Evolutionary conservation across 2,797 vertebrate genomes (phyloP).

Genomic region (Esox lucius): DNA sequence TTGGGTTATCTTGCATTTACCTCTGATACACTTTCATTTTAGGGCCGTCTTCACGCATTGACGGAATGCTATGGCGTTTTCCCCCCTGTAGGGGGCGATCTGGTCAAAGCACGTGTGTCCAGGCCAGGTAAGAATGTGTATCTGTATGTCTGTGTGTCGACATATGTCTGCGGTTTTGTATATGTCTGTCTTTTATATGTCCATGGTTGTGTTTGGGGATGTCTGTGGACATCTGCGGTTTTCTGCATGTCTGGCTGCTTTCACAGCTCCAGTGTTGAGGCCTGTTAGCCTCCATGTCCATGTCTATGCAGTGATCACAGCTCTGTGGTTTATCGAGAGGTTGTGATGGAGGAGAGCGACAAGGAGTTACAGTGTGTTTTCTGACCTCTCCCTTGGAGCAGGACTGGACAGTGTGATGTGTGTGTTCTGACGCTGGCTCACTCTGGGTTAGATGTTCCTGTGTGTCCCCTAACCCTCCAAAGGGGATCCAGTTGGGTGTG

Average conservation of each 20-base stretch:
- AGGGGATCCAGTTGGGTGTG: conserved; percentile 8
- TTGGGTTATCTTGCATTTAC: background rate
- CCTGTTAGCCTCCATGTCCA: background rate
- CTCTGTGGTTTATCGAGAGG: background rate
- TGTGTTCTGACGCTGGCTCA: background rate
- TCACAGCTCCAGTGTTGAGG: background rate
- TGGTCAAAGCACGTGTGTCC: background rate
- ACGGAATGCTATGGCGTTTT: background rate
- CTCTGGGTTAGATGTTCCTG: background rate
- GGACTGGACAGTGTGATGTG: background rate
- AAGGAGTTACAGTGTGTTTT: conserved; percentile 10
- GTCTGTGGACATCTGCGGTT: too few species aligned
- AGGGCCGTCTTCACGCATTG: background rate
- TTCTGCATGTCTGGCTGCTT: background rate
- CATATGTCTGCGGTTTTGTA: background rate
- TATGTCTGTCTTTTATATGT: background rate
- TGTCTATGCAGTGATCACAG: background rate
- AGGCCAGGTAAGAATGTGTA: background rate
- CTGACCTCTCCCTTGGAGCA: background rate
- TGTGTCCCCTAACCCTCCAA: background rate
- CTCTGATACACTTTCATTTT: background rate
- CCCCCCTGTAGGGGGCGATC: background rate
- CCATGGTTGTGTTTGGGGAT: background rate
- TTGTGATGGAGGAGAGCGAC: background rate
- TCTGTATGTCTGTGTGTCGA: conserved; percentile 4